These are phyloP conservation scores for Ennomos quercinarius DNA, from an alignment of 2,888 invertebrate genomes.

Conservation along the genomic window DNA sequence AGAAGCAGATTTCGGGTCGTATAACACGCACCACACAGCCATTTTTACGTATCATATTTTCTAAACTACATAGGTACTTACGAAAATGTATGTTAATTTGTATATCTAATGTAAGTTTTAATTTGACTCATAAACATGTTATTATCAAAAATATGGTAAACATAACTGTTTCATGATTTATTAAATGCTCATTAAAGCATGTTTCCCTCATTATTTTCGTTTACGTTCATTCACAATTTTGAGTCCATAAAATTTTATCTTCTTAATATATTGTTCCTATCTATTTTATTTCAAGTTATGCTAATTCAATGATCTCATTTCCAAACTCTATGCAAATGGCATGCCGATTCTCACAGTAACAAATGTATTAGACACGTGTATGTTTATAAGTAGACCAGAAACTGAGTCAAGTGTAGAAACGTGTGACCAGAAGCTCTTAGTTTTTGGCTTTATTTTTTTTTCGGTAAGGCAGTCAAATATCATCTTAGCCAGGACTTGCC, in stretches of 20 bases:
- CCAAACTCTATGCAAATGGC: slow-evolving; percentile 34
- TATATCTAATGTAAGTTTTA: too few relatives aligned
- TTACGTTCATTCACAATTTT: slow-evolving; percentile 35
- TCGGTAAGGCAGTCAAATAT: background rate
- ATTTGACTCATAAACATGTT: too few relatives aligned
- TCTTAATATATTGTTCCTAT: slow-evolving; percentile 25
- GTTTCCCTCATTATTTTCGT: slow-evolving; percentile 20
- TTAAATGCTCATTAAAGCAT: slow-evolving; percentile 14
- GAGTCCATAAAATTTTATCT: slow-evolving; percentile 27
- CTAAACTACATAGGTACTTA: too few relatives aligned
- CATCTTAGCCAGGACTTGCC: too few relatives aligned
- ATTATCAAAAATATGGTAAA: slow-evolving; percentile 3
- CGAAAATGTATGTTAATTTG: too few relatives aligned
- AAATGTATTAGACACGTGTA: slow-evolving; percentile 11
- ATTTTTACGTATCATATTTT: too few relatives aligned
- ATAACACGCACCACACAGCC: too few relatives aligned
- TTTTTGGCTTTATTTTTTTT: background rate
- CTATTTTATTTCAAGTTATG: slow-evolving; percentile 36
- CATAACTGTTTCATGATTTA: slow-evolving; percentile 25
- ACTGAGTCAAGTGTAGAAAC: background rate
- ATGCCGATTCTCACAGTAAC: slow-evolving; percentile 39
- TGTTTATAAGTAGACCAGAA: slow-evolving; percentile 4
- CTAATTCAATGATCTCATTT: slow-evolving; percentile 43
- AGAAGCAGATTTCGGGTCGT: too few relatives aligned
- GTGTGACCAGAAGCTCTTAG: too few relatives aligned